These are phyloP conservation scores for Burhinus oedicnemus DNA, from an alignment of 2,113 vertebrate genomes.

Conservation along the genomic window DNA sequence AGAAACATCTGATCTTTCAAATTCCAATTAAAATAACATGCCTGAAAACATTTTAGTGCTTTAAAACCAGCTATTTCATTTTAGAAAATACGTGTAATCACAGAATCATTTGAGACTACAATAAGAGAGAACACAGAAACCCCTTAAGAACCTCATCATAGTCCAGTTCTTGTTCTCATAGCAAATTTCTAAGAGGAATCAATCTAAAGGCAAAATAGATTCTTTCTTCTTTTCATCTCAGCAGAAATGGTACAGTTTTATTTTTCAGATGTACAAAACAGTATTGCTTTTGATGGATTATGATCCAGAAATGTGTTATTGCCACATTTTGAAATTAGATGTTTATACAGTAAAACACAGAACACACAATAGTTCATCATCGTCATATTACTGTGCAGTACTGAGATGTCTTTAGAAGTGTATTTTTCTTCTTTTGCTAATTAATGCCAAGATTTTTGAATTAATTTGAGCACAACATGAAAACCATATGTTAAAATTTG, in stretches of 20 bases:
- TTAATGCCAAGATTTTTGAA: slow-evolving; percentile 58
- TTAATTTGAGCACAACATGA: slow-evolving; percentile 46
- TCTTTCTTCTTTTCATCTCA: neutral
- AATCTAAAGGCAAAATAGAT: neutral
- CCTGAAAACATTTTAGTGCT: neutral
- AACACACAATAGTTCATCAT: slow-evolving; percentile 11
- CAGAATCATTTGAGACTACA: slow-evolving; percentile 36
- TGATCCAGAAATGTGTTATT: slow-evolving; percentile 30
- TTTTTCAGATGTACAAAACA: slow-evolving; percentile 51
- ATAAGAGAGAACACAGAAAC: neutral
- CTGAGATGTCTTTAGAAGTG: slow-evolving; percentile 30
- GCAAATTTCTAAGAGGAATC: neutral
- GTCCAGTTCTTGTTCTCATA: neutral
- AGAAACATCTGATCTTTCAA: neutral
- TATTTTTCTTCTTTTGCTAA: slow-evolving; percentile 55
- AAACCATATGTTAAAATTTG: slow-evolving; percentile 67
- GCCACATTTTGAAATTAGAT: slow-evolving; percentile 31
- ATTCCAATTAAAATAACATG: neutral
- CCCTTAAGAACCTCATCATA: neutral
- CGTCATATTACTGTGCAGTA: slow-evolving; percentile 28
- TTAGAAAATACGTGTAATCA: neutral
- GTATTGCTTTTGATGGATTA: slow-evolving; percentile 32
- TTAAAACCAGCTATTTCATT: slow-evolving; percentile 18
- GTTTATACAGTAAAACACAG: neutral
- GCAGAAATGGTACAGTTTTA: slow-evolving; percentile 33